Percentiles rank a stretch among this genome's conserved stretches.
Evolutionary conservation across 1,140 invertebrate genomes (phyloP).

Genomic region (Eupristina koningsbergeri): DNA sequence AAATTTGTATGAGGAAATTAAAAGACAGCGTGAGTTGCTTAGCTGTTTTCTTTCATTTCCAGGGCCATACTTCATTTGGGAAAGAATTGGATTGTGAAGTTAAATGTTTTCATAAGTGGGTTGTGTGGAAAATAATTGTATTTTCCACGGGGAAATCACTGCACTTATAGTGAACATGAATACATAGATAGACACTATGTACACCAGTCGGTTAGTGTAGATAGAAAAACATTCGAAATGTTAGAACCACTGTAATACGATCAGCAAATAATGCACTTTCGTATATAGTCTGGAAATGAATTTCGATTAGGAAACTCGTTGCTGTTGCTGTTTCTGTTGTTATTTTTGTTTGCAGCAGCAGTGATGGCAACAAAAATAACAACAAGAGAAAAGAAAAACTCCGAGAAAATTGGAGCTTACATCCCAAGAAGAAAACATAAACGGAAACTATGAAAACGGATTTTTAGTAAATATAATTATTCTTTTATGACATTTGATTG

Average conservation of each 20-base stretch:
- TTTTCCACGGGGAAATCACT: constrained; percentile 49
- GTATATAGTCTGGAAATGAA: constrained; percentile 42
- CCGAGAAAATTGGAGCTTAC: constrained; percentile 29
- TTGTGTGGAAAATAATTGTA: constrained; percentile 46
- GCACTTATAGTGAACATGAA: constrained; percentile 10
- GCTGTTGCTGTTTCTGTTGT: neutral
- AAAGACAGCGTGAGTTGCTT: neutral
- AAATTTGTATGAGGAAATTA: constrained; percentile 13
- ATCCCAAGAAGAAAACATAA: neutral
- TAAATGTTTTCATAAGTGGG: constrained; percentile 46
- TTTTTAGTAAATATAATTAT: constrained; percentile 30
- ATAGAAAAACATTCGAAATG: constrained; percentile 15
- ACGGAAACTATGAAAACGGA: neutral
- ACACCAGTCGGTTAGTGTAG: neutral
- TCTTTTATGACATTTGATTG: neutral
- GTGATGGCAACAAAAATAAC: neutral
- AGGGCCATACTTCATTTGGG: neutral
- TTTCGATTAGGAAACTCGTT: constrained; percentile 43
- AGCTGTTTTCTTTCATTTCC: too few relatives aligned
- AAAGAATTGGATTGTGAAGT: constrained; percentile 37
- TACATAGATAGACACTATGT: neutral
- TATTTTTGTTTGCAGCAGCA: too few relatives aligned
- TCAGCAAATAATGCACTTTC: constrained; percentile 51
- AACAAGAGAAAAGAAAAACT: constrained; percentile 15
- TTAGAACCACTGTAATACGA: constrained; percentile 32